Evolutionary conservation across 2,888 invertebrate species (phyloP), one percentile per base, ranked within the genome.

Genomic region (Ctena decussata): DNA sequence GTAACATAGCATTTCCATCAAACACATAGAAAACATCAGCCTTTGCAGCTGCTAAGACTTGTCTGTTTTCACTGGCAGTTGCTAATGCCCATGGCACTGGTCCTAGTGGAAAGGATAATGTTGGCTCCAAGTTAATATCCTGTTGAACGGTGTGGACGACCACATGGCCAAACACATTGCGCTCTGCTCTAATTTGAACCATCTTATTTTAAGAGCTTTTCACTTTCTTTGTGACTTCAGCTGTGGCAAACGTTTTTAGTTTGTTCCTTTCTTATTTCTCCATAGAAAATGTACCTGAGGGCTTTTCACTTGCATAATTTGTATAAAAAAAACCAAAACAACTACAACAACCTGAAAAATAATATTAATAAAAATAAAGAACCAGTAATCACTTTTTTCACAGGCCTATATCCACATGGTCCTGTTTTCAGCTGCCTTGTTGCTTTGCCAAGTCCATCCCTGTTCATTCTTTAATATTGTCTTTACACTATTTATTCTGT

Each of bases 121-220:
- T n/a, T n/a, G n/a, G n/a, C n/a, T n/a, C n/a, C n/a, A n/a, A n/a
- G n/a, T n/a, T n/a, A n/a, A n/a, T n/a, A 37, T 70, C 21, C 6
- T 70, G 70, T 24, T 70, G 27, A n/a, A 39, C 37, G 18, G 70
- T 37, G 15, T 37, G 41, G 6, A 70, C 6, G 30, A 35, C 41
- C 6, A 70, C 8, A 5, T 70, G 70, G 70, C 70, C 70, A 70
- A 70, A 70, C 6, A 70, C 15, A n/a, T 70, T 84, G 3, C 87
- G 75, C 41, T 87, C 84, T 0, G 80, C 83, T 79, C 76, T 86
- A 6, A n/a, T n/a, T n/a, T n/a, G n/a, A n/a, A n/a, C n/a, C n/a
- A 89, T 39, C 57, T 85, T 85, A 37, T 86, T 89, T 21, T 77
- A 24, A 15, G 81, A 57, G 37, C 57, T 44, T 27, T 37, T 81